Evolutionary conservation across 1,140 invertebrate species (phyloP).

Genomic region (Yoshiicerus persimilis): DNA sequence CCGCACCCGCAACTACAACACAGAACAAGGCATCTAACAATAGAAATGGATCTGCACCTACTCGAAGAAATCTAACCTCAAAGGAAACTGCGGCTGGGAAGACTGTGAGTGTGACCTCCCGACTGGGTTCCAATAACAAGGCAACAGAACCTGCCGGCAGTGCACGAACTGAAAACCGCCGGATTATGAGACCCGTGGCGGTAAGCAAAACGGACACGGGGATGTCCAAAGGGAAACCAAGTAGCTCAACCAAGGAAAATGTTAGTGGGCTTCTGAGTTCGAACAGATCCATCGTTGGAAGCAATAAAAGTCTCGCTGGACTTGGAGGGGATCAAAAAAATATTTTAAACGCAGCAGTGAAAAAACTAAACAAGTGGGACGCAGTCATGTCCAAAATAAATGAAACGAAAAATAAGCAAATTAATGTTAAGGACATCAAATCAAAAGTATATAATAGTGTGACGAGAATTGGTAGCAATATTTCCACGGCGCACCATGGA

Average conservation of each 20-base stretch:
- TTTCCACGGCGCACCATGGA: neutral
- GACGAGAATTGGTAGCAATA: neutral
- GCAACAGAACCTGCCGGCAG: neutral
- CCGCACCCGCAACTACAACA: neutral
- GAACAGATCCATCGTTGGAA: neutral
- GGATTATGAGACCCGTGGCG: neutral
- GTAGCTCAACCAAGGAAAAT: neutral
- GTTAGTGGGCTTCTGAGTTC: neutral
- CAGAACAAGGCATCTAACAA: neutral
- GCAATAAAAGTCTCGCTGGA: slow-evolving; percentile 16
- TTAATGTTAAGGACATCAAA: slow-evolving; percentile 6
- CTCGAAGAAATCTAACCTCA: too few species aligned
- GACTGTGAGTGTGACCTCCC: neutral
- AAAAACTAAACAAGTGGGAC: slow-evolving; percentile 40
- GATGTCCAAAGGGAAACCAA: neutral
- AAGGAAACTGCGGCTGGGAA: neutral
- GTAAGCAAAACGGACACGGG: slow-evolving; percentile 6
- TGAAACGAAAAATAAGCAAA: neutral
- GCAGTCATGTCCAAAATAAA: slow-evolving; percentile 35
- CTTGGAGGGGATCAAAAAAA: neutral
- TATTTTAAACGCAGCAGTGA: neutral
- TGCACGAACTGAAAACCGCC: neutral
- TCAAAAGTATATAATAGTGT: neutral
- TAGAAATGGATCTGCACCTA: too few species aligned
- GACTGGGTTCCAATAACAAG: neutral